phyloP scores from a whole-genome alignment of 2,888 invertebrate species.

The Siphonodentalium dalli region DNA sequence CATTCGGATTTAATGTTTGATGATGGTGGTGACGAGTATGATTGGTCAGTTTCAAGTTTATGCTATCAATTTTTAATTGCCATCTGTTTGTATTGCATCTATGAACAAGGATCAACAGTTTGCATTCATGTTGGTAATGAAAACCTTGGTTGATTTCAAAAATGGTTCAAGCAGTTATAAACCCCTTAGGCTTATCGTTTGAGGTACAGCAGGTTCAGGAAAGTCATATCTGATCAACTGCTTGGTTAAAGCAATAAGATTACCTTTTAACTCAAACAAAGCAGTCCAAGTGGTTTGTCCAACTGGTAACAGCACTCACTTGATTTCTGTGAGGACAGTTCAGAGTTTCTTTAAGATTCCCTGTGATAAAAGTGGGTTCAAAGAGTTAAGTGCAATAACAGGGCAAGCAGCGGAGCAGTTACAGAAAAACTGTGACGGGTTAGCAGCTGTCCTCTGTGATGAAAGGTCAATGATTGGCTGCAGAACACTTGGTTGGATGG shows the following conservation, averaged over 20 bases:
- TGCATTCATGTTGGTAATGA: slow-evolving; percentile 29
- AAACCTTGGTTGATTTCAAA: slow-evolving; percentile 14
- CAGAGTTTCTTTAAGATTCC: slow-evolving; percentile 34
- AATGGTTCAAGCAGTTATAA: slow-evolving; percentile 4
- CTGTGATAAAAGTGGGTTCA: slow-evolving; percentile 8
- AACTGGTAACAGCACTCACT: slow-evolving; percentile 34
- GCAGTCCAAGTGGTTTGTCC: slow-evolving; percentile 33
- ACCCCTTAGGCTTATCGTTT: slow-evolving; percentile 25
- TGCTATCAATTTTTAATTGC: slow-evolving; percentile 9
- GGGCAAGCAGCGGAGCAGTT: slow-evolving; percentile 25
- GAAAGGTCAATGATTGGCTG: slow-evolving; percentile 26
- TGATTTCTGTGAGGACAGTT: slow-evolving; percentile 31
- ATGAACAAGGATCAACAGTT: slow-evolving; percentile 32
- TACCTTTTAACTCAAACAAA: slow-evolving; percentile 20
- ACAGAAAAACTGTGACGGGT: slow-evolving; percentile 23
- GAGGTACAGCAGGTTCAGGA: slow-evolving; percentile 33
- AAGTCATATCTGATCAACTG: slow-evolving; percentile 33
- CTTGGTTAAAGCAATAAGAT: slow-evolving; percentile 22
- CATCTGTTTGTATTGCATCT: slow-evolving; percentile 13
- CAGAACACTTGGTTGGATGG: slow-evolving; percentile 27
- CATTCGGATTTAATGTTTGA: slow-evolving; percentile 22
- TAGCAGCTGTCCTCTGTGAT: slow-evolving; percentile 27
- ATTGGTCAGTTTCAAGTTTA: slow-evolving; percentile 6
- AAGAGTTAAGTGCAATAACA: slow-evolving; percentile 30
- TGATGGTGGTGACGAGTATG: slow-evolving; percentile 25